Conservation (phyloP, 2,888 invertebrate species). For the Leptopilina syphax region DNA sequence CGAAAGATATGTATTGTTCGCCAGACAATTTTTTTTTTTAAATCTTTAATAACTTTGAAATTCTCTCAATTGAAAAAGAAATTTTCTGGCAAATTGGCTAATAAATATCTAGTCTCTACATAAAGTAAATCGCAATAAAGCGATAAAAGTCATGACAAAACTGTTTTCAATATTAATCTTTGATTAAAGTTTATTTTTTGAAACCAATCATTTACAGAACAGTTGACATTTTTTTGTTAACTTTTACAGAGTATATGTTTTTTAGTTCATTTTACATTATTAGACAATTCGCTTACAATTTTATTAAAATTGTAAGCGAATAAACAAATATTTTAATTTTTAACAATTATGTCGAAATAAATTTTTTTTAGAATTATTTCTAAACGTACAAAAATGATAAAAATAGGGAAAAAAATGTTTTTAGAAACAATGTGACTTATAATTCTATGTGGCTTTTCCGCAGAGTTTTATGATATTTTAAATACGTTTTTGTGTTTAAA, state of each 20-base stretch:
- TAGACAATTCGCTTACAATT: background rate
- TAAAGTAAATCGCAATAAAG: conserved; percentile 1
- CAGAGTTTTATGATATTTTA: conserved; percentile 1
- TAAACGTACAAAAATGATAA: conserved; percentile 4
- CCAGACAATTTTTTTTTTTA: no score
- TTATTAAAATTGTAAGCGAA: background rate
- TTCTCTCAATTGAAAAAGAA: no score
- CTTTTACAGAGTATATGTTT: background rate
- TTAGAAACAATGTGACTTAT: background rate
- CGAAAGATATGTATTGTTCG: no score
- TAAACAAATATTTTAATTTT: background rate
- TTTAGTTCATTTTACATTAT: background rate
- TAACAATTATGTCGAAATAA: background rate
- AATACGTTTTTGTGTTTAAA: conserved; percentile 32
- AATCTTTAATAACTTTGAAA: no score
- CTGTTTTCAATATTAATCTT: background rate
- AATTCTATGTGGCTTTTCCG: background rate
- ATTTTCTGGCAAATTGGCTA: conserved; percentile 18
- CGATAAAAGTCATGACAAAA: conserved; percentile 4
- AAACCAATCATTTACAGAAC: background rate
- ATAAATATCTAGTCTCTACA: conserved; percentile 41
- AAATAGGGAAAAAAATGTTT: background rate
- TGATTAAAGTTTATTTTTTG: background rate
- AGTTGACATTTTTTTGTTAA: background rate
- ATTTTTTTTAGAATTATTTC: background rate